Evolutionary conservation across 2,113 vertebrate genomes (phyloP).

Genomic region (Zootoca vivipara): DNA sequence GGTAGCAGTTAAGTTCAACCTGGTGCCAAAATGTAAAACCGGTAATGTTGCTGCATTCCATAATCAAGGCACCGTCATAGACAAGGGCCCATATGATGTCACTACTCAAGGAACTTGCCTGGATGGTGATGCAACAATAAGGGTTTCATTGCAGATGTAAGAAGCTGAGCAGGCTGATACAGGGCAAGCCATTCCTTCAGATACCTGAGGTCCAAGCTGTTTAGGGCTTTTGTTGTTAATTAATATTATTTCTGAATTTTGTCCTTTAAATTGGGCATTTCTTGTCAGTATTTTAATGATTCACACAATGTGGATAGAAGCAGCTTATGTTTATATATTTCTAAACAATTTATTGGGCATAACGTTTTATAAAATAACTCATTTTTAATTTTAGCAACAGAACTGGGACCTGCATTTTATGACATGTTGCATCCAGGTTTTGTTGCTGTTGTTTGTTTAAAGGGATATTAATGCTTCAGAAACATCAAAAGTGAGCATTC

Average conservation of each 20-base stretch:
- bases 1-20: too few species aligned
- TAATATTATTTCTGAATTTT: fast-evolving
- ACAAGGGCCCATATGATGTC: too few species aligned
- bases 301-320: neutral
- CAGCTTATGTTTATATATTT: fast-evolving
- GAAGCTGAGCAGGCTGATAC: too few species aligned
- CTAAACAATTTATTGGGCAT: fast-evolving
- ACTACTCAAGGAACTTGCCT: too few species aligned
- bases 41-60: too few species aligned
- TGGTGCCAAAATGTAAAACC: too few species aligned
- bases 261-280: neutral
- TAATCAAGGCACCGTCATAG: too few species aligned
- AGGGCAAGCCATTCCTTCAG: too few species aligned
- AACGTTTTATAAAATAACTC: neutral
- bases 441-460: neutral
- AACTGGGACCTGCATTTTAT: neutral
- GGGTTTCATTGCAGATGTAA: too few species aligned
- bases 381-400: neutral
- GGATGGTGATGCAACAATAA: too few species aligned
- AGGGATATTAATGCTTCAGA: neutral
- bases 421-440: neutral
- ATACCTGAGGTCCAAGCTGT: too few species aligned
- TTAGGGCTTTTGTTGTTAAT: too few species aligned
- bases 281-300: neutral
- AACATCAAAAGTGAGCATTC: neutral